Base-by-base conservation (phyloP, 2,888 invertebrate genomes). In the Machimus rusticus region DNA sequence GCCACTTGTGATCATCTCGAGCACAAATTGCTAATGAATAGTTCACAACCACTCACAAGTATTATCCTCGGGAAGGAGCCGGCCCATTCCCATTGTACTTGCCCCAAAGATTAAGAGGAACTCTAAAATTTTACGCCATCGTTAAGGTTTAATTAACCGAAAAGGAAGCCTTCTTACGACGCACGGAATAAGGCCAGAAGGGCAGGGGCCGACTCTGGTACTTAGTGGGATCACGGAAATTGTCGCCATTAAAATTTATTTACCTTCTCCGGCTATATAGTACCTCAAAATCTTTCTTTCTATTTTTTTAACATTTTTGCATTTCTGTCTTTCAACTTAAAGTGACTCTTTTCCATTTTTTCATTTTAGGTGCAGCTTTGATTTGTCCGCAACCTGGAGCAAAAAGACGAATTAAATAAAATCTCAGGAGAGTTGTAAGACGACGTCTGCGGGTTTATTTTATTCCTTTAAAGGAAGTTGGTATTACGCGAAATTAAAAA, bases 1-100 rank as follows among this genome's bases (percentile, higher is more conserved):
- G 28, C 19, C 74, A 85, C 74, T 85, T 85, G 74, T 74, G 74
- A 74, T 76, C 23, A 76, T 85, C 85, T 66, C 37, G 14, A n/a
- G 34, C 85, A 85, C 85, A 85, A 85, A 85, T 74, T 85, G 74
- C 74, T 74, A 85, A 85, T 85, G 74, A 85, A 85, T 85, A 74
- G 85, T 85, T 85, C 74, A 85, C 85, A 74, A 85, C 74, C 85
- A 16, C 74, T 85, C 31, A 85, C 31, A 85, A 74, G 74, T 37
- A 85, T 74, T 74, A 85, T 74, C 39, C 85, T 74, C 16, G 46
- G 28, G 28, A 43, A 43, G 46, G 5, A 85, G 28, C 1, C 43
- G 46, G 34, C 57, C 85, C 74, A 43, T 84, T 84, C 66, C 9
- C 39, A 43, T 57, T 66, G 23, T 74, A 46, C 16, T 8, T n/a